Evolutionary conservation across 2,888 invertebrate genomes (phyloP), one percentile per base, ranked within the genome.

Genomic region (Tachina grossa): DNA sequence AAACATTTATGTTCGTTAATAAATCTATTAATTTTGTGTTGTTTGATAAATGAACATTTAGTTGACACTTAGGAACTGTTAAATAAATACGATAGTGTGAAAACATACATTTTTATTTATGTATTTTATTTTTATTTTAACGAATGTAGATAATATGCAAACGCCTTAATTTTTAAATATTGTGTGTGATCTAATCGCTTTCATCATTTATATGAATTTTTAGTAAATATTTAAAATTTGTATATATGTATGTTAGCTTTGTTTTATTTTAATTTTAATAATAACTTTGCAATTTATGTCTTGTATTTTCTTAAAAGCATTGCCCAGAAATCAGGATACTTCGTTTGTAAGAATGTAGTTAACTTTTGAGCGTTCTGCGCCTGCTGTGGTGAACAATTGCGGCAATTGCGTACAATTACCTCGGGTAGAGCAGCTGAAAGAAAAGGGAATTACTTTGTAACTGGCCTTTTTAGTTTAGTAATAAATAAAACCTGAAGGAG

Each of bases 241-340:
- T 31, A 6, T 31, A 31, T 31, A 31, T 31, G 31, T 31, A 31
- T 31, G 13, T 68, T 61, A 43, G 51, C 16, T 53, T 45, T 43
- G 9, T 65, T 41, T 79, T 14, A 9, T 51, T 9, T 53, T 65
- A 43, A 59, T 55, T 45, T 22, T 31, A 31, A 49, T n/a, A 43
- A 43, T 1, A 61, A 9, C n/a, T 61, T n/a, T 16, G 43, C 47
- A 69, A 76, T 79, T 85, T 85, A 85, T 83, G 85, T 87, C 49
- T 89, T 88, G 89, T 94, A 94, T 90, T 93, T 94, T 83, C 92
- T 88, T 59, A 93, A 92, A 72, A 94, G 89, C 87, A 91, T 92
- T 53, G 92, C 91, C 94, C 94, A 94, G 41, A 94, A 93, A 84
- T 92, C 92, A 1, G 94, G 94, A 91, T 94, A 94, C 77, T 93